Evolutionary conservation across 2,113 vertebrate genomes (phyloP).

Genomic region (Ploceus nigricollis): DNA sequence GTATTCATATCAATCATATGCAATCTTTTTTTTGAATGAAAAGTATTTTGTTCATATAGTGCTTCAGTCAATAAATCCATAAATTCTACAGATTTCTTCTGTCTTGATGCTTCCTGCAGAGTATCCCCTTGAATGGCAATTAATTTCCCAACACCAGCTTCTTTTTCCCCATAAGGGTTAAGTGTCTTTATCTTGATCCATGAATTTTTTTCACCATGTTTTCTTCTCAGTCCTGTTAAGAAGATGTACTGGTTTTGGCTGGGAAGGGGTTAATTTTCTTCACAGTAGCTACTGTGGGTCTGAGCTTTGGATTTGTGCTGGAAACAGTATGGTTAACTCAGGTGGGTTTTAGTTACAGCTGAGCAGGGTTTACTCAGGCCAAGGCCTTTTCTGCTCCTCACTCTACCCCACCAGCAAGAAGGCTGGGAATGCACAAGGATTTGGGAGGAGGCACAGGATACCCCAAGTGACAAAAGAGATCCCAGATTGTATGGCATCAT

Average conservation of each 20-base stretch:
- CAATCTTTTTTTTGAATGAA: background rate
- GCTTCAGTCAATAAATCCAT: background rate
- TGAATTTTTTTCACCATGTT: background rate
- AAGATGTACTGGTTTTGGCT: background rate
- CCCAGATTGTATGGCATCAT: rapidly evolving
- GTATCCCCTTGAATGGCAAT: background rate
- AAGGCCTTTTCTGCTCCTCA: background rate
- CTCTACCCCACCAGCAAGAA: background rate
- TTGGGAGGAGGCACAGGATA: background rate
- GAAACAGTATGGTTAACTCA: background rate
- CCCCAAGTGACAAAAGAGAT: background rate
- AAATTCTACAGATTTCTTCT: background rate
- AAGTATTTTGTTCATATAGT: background rate
- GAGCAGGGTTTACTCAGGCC: background rate
- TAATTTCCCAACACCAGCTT: background rate
- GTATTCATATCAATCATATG: rapidly evolving
- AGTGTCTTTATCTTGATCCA: background rate
- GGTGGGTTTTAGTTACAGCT: background rate
- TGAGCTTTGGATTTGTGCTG: background rate
- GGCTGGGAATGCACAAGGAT: background rate
- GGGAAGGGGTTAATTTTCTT: background rate
- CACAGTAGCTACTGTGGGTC: no score
- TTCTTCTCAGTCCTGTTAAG: background rate
- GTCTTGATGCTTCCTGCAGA: background rate
- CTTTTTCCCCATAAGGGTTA: background rate